Conservation (phyloP, 2,797 vertebrate genomes). For the Alcedo quadribrachys region DNA sequence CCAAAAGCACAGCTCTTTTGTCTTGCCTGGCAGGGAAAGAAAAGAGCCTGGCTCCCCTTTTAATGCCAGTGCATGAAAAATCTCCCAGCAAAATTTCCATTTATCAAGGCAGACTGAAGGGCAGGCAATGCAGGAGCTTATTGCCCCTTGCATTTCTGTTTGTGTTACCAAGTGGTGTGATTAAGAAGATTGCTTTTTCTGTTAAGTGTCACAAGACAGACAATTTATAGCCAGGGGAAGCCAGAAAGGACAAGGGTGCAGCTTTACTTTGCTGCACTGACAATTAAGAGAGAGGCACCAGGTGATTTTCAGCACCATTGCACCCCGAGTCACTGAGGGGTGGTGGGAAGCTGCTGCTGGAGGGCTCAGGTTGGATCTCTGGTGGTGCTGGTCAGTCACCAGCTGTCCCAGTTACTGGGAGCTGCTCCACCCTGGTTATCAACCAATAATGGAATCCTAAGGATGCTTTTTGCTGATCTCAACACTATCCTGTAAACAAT, state of each 20-base stretch:
- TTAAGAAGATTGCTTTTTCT: slow-evolving; percentile 52
- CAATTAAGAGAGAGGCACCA: neutral
- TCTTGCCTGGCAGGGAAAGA: neutral
- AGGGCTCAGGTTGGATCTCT: neutral
- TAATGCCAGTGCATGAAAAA: slow-evolving; percentile 43
- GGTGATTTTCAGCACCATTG: neutral
- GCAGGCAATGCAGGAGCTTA: neutral
- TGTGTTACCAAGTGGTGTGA: neutral
- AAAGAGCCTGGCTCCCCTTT: slow-evolving; percentile 42
- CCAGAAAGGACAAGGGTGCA: neutral
- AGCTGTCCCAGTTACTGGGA: neutral
- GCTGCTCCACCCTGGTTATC: neutral
- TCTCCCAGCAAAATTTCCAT: neutral
- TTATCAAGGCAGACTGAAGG: slow-evolving; percentile 38
- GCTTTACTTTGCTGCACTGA: neutral
- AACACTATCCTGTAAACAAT: slow-evolving; percentile 15
- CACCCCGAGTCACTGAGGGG: neutral
- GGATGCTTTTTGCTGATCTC: neutral
- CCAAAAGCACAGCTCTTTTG: neutral
- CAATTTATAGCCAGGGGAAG: slow-evolving; percentile 1
- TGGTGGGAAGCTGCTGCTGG: neutral
- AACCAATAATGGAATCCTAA: neutral
- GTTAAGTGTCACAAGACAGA: neutral
- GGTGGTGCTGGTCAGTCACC: neutral
- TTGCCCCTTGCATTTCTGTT: slow-evolving; percentile 37